Evolutionary conservation across 1,140 invertebrate species (phyloP).

Genomic region (Drosophila subobscura): DNA sequence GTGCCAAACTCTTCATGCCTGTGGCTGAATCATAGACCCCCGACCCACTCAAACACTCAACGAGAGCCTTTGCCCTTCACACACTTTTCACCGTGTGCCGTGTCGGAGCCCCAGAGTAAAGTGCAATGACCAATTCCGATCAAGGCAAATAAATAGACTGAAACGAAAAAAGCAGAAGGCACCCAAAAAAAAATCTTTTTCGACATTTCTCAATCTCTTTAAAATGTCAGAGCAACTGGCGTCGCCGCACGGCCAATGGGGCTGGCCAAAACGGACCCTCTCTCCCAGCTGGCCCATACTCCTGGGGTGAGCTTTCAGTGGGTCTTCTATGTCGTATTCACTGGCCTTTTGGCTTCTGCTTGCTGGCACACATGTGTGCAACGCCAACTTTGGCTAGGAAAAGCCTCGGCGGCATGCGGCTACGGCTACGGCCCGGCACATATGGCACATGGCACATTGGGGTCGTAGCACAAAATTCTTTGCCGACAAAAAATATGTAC

Average conservation of each 20-base stretch:
- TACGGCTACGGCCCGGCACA: too few species aligned
- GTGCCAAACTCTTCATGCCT: neutral
- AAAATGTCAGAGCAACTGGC: slow-evolving; percentile 37
- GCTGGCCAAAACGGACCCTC: slow-evolving; percentile 37
- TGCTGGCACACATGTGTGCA: slow-evolving; percentile 38
- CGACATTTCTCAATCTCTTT: slow-evolving; percentile 41
- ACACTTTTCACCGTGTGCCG: slow-evolving; percentile 22
- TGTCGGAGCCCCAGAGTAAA: slow-evolving; percentile 3
- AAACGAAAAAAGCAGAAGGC: neutral
- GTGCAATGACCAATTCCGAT: slow-evolving; percentile 43
- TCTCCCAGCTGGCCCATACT: slow-evolving; percentile 7
- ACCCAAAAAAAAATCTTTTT: slow-evolving; percentile 25
- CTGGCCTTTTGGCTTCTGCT: slow-evolving; percentile 14
- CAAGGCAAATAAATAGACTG: slow-evolving; percentile 27
- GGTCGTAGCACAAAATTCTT: slow-evolving; percentile 47
- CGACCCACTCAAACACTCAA: slow-evolving; percentile 8
- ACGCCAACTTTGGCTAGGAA: slow-evolving; percentile 33
- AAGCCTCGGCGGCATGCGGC: slow-evolving; percentile 24
- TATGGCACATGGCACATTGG: slow-evolving; percentile 46
- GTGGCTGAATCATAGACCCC: slow-evolving; percentile 17
- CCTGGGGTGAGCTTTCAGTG: slow-evolving; percentile 20
- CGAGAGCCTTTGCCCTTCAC: slow-evolving; percentile 44
- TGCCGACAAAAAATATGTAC: slow-evolving; percentile 53
- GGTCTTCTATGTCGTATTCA: slow-evolving; percentile 3
- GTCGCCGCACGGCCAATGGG: slow-evolving; percentile 7